A percentile compares a stretch with the other conserved stretches of the same genome.
phyloP scores from a whole-genome alignment of 2,888 invertebrate species.

The Zonitis immaculata region DNA sequence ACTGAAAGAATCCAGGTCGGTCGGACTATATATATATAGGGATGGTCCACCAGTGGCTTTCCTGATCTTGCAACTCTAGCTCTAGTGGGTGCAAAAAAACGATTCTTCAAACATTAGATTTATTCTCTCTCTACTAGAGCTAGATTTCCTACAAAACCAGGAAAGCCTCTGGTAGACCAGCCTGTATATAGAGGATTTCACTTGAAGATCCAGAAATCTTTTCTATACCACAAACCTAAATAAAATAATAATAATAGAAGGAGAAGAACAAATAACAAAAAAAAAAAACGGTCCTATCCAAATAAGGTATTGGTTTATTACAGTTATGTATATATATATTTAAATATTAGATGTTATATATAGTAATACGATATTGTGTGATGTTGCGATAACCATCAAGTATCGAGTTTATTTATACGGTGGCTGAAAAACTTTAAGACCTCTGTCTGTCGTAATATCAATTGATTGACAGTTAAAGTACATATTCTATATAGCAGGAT shows the following conservation, averaged over 20 bases:
- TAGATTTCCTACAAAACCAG: too few species aligned
- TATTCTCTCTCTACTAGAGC: too few species aligned
- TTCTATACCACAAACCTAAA: too few species aligned
- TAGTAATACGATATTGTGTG: slow-evolving; percentile 13
- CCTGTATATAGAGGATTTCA: slow-evolving; percentile 30
- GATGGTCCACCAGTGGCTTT: too few species aligned
- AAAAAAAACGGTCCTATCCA: background rate
- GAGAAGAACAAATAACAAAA: too few species aligned
- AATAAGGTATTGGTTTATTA: slow-evolving; percentile 13
- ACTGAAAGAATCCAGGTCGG: slow-evolving; percentile 35
- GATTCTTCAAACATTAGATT: too few species aligned
- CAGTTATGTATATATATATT: too few species aligned
- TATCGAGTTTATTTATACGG: slow-evolving; percentile 23
- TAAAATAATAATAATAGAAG: too few species aligned
- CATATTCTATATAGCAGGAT: slow-evolving; percentile 7
- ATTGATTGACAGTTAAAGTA: slow-evolving; percentile 14
- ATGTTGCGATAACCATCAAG: slow-evolving; percentile 17
- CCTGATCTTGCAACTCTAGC: too few species aligned
- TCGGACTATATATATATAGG: too few species aligned
- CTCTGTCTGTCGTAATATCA: slow-evolving; percentile 15
- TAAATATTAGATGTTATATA: background rate
- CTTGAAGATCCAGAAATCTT: slow-evolving; percentile 30
- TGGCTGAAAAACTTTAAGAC: slow-evolving; percentile 14
- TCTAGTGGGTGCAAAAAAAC: too few species aligned
- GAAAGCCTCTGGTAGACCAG: too few species aligned